Base-by-base conservation (phyloP, 2,797 vertebrate species). In the Geotrypetes seraphini region DNA sequence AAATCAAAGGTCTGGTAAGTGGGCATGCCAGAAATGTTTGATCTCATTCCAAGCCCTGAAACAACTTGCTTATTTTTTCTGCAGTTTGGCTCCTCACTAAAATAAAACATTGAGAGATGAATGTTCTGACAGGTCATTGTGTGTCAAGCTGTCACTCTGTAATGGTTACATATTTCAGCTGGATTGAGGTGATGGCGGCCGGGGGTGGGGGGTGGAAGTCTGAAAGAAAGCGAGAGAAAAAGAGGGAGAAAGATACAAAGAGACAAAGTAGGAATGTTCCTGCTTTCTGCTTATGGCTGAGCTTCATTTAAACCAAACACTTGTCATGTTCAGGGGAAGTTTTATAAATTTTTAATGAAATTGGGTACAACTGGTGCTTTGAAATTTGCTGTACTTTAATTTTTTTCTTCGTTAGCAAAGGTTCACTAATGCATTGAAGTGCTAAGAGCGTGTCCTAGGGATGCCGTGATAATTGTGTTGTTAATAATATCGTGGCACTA, bases 341-440 rank as follows among this genome's bases (percentile, higher is more conserved):
- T 88, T 75, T 88, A 94, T 97, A 85, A 83, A 96, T 92, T 87
- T 95, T 96, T 97, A 94, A 96, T 92, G 89, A 86, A 83, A 83
- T 81, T 70, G 84, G 85, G 81, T 83, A 85, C 83, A 89, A 90
- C 76, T 76, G 73, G 68, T 71, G 82, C 90, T 91, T 91, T 90
- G 89, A 93, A 94, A 92, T 91, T 80, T 85, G 88, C 85, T 90
- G 85, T 86, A 86, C 81, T 90, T 89, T 87, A 85, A 83, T 84
- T 88, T 85, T n/a, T 90, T 85, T 88, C 85, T 91, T 92, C 74
- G 84, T 92, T 94, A 91, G 84, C 83, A 78, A 76, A 72, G 80
- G 83, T 84, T 85, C 55, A 69, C 89, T 92, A 91, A 90, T 92
- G 86, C 81, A 85, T 85, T 63, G 78, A 81, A 90, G 84, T 76